Evolutionary conservation across 1,140 invertebrate species (phyloP), one percentile per base, ranked within the genome.

Genomic region (Pseudoatta argentina): DNA sequence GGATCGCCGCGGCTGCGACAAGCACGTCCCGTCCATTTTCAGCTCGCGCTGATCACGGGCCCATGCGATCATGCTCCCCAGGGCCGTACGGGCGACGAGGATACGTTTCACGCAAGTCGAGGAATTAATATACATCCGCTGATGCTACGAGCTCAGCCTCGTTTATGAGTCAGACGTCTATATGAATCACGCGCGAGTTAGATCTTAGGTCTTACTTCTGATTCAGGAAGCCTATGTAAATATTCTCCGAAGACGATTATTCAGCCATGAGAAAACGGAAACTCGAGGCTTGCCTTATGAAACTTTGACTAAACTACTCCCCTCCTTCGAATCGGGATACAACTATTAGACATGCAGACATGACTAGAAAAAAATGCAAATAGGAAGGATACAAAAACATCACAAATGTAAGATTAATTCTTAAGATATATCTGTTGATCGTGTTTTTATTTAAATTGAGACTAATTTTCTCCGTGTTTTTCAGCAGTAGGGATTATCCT

Each of bases 11-110:
- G 18, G 21, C 18, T 16, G 21, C 63, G 18, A 18, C 1, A 3
- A 61, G 10, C 55, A 34, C 30, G 18, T 18, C 18, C 24, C 44
- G 44, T 86, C 87, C 86, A 88, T 86, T 89, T 89, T 85, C 87
- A 89, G 71, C 72, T 88, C 63, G 48, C 27, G 30, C n/a, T 24
- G 39, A 30, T 12, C 39, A 48, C 53, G 30, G 39, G 0, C 34
- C 51, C 34, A n/a, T 8, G 44, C 27, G 34, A 21, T 61, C 24
- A 24, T 24, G 24, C 24, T 24, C 24, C n/a, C 5, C 34, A 82
- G 67, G 55, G 39, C 78, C 66, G 34, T 59, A 69, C 64, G 14
- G 64, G 8, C 2, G 24, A 18, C 24, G 34, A 21, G 24, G 16
- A 30, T 18, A 12, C 27, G 44, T 67, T 30, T 67, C 63, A 67